Conservation (phyloP, 2,888 invertebrate species). For the Mimas tiliae region DNA sequence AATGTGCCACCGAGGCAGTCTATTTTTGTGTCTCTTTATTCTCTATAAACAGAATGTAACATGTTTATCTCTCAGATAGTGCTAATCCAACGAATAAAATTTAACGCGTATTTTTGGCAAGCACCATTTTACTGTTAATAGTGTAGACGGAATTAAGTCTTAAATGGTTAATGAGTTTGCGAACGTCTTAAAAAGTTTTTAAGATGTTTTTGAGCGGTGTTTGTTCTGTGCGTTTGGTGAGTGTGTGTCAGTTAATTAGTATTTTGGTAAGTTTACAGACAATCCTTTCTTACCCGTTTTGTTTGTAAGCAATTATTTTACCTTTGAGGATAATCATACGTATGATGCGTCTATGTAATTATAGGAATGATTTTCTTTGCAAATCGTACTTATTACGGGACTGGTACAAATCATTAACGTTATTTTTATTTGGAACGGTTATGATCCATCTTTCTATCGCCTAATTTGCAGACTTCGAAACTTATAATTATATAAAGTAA, state of each 20-base stretch:
- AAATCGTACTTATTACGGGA: too few relatives aligned
- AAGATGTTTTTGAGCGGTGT: conserved; percentile 55
- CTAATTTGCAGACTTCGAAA: too few relatives aligned
- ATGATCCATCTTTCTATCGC: too few relatives aligned
- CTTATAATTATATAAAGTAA: too few relatives aligned
- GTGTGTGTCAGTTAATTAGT: conserved; percentile 28
- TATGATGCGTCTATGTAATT: too few relatives aligned
- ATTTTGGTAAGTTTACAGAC: conserved; percentile 24
- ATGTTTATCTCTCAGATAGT: conserved; percentile 76
- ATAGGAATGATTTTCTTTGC: too few relatives aligned
- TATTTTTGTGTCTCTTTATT: too few relatives aligned
- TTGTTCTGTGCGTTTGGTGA: conserved; percentile 33
- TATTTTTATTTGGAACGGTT: too few relatives aligned
- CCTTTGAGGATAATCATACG: background rate
- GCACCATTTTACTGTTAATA: conserved; percentile 68
- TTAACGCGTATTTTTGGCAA: conserved; percentile 78
- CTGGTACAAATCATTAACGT: too few relatives aligned
- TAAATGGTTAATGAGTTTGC: conserved; percentile 76
- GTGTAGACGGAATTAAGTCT: conserved; percentile 75
- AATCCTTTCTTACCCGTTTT: conserved; percentile 9
- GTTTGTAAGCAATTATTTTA: background rate
- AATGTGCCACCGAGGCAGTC: too few relatives aligned
- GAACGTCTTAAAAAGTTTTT: conserved; percentile 70
- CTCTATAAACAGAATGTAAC: conserved; percentile 43
- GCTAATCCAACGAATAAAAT: conserved; percentile 75